Percentiles rank a stretch among this genome's conserved stretches.
These are phyloP conservation scores for Polyommatus icarus DNA, from an alignment of 2,888 invertebrate genomes.

Conservation along the genomic window DNA sequence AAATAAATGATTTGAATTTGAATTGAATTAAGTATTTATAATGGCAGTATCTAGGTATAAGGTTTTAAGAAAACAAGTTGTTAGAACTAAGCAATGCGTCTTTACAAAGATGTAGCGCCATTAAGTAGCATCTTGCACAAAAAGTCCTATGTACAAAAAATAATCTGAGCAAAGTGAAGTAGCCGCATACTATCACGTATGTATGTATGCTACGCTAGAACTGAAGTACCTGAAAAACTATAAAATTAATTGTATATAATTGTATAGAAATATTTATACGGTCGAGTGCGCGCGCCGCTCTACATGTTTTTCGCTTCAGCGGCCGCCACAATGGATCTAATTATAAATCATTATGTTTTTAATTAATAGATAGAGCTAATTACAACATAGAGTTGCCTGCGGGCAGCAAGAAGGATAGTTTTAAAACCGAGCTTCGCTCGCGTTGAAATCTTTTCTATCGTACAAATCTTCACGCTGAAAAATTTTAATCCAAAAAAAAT, in stretches of 20 bases:
- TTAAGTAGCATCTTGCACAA: neutral
- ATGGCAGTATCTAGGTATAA: too few relatives aligned
- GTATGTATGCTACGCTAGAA: neutral
- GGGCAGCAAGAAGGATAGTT: neutral
- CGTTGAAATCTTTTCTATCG: neutral
- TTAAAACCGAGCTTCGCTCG: neutral
- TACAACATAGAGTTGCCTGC: neutral
- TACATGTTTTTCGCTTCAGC: neutral
- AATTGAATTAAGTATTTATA: too few relatives aligned
- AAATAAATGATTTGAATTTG: too few relatives aligned
- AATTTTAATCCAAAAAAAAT: too few relatives aligned
- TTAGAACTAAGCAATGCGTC: neutral
- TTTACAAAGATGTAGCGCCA: neutral
- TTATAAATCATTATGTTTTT: constrained; percentile 3
- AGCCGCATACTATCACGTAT: neutral
- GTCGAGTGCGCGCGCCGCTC: constrained; percentile 12
- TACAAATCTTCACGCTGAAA: neutral
- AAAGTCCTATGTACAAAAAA: neutral
- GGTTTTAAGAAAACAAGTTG: too few relatives aligned
- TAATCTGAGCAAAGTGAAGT: neutral
- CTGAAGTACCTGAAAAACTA: neutral
- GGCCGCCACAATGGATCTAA: neutral
- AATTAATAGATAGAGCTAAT: neutral
- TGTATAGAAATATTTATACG: constrained; percentile 4
- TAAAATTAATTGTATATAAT: neutral